Evolutionary conservation across 2,797 vertebrate genomes (phyloP).

Genomic region (Urophycis tenuis): DNA sequence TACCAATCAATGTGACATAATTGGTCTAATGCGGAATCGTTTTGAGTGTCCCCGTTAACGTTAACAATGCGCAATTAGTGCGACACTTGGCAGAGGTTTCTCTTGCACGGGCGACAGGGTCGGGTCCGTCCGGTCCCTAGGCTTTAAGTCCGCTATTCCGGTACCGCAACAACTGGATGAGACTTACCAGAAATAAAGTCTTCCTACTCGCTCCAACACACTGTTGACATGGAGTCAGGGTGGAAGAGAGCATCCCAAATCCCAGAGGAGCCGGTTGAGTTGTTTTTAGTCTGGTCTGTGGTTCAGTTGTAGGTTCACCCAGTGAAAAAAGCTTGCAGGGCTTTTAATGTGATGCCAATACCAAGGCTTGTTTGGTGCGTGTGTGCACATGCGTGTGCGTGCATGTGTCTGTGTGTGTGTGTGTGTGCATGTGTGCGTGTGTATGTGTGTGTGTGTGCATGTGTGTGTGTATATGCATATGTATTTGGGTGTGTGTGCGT

Average conservation of each 20-base stretch:
- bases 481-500: not conserved
- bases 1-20: not conserved
- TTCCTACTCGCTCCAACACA: not conserved
- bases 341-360: not conserved
- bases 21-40: not conserved
- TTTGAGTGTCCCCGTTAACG: not conserved
- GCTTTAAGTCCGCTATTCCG: not conserved
- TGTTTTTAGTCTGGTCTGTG: constrained; percentile 10
- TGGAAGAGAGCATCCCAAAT: not conserved
- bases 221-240: not conserved
- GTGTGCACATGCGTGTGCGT: too few relatives aligned
- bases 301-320: not conserved
- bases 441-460: constrained; percentile 6
- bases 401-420: not conserved
- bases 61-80: not conserved
- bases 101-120: not conserved
- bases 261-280: not conserved
- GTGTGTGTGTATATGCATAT: too few relatives aligned
- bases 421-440: not conserved
- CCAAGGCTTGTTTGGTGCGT: not conserved
- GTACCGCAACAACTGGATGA: not conserved
- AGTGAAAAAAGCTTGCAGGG: not conserved
- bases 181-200: not conserved
- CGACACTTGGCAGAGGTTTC: not conserved
- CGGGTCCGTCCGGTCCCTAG: not conserved